Base-by-base conservation (phyloP, 2,113 vertebrate species). In the Macaca mulatta region DNA sequence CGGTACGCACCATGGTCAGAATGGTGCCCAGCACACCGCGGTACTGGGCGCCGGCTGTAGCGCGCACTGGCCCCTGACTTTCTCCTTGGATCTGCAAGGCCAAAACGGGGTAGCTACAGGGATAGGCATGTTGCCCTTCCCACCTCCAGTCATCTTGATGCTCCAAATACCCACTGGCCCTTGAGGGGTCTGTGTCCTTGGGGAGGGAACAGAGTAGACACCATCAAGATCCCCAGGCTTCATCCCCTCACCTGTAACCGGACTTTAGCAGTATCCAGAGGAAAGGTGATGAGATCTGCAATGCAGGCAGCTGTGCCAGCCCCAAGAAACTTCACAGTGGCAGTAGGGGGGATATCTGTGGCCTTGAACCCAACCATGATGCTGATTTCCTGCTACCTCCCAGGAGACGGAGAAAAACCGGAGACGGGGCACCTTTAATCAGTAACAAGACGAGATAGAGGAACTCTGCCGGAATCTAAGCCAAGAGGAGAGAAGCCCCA, bases 231-330 rank as follows among this genome's bases (percentile, higher is more conserved):
- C 22, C 38, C 38, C 17, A 43, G 90, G 50, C 18, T 48, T 72
- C 8, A 38, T 40, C 48, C 5, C 35, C 98, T 98, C 98, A 99
- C 99, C 99, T 99, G 99, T 43, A 99, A 98, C 86, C 99, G 97
- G 94, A 99, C 99, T 99, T 99, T 99, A 22, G 99, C 99, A 0
- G 99, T 99, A 96, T 99, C 99, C 95, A 99, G 97, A 30, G 99
- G 99, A 93, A 99, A 99, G 38, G 99, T 99, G 97, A 99, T 95
- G 72, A 99, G 98, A 97, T 99, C 99, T 2, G 99, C 99, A 0
- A 99, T 98, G 97, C 99, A 99, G 50, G 99, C 99, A 0, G 99
- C 99, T 6, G 99, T 98, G 82, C 99, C 99, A 59, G 99, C 99
- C 32, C 99, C 99, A 1, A 99, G 78, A 97, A 99, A 99, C 98